Base-by-base conservation (phyloP, 2,797 vertebrate species). In the Petrocephalus sullivani region DNA sequence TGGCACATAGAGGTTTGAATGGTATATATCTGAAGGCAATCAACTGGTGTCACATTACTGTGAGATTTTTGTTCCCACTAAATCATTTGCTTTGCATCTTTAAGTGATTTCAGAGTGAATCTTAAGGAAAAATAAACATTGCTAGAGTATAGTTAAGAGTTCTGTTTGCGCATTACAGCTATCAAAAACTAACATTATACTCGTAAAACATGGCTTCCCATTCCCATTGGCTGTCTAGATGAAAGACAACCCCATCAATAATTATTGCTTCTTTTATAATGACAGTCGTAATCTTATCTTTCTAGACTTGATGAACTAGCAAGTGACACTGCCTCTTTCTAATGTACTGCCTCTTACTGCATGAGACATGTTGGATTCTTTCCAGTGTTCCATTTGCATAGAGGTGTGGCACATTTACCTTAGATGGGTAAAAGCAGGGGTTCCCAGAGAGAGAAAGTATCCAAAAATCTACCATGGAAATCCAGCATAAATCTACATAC, bases 121-220 rank as follows among this genome's bases (percentile, higher is more conserved):
- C 21, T 92, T 88, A 91, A 92, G 91, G 91, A 89, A 93, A 90
- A 91, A 90, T 94, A 90, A 95, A 95, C 92, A 93, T 91, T 88
- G 60, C 51, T 41, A 56, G 58, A 58, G 16, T 41, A 64, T 90
- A 90, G 90, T 90, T 90, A 75, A 28, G 60, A 49, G 58, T 87
- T 64, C 51, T 41, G 33, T 64, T 84, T 86, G 87, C 88, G 86
- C 75, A 83, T 88, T 71, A 16, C 75, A 85, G 82, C 4, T 85
- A 71, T 84, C 58, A 53, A 51, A 85, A 88, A 85, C 60, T 60
- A 41, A 60, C 49, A 71, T 53, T 46, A 23, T 86, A 41, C 54
- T 60, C 41, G 23, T 41, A 12, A 67, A 37, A 53, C 53, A 4
- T 28, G 14, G 58, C 82, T 85, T 51, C 60, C 7, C 60, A 37